A percentile compares a stretch with the other conserved stretches of the same genome.
These are phyloP conservation scores for Papilio protenor DNA, from an alignment of 2,888 invertebrate genomes.

Conservation along the genomic window DNA sequence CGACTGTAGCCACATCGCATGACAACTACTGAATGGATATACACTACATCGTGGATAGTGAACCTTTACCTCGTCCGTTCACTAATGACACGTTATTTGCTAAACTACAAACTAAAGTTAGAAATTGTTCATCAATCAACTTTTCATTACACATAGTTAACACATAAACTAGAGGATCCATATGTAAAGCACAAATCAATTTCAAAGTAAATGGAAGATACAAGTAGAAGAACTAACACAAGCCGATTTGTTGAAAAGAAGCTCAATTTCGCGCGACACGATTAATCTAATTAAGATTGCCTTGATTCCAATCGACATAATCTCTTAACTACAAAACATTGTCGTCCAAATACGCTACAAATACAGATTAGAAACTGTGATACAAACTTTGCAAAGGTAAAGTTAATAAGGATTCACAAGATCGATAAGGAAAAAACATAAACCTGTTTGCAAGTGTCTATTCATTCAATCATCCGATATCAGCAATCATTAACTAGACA, in stretches of 20 bases:
- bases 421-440: slow-evolving; percentile 8
- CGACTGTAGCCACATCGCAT: slow-evolving; percentile 30
- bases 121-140: not conserved
- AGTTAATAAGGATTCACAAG: not conserved
- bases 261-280: not conserved
- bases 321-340: slow-evolving; percentile 11
- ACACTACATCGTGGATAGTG: slow-evolving; percentile 52
- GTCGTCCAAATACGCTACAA: not conserved
- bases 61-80: not conserved
- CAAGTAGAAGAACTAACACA: not conserved
- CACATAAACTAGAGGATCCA: no score
- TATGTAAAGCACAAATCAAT: no score
- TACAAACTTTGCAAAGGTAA: not conserved
- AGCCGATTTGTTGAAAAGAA: not conserved
- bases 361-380: not conserved
- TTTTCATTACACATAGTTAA: no score
- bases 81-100: not conserved
- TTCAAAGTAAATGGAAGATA: not conserved
- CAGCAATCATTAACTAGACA: slow-evolving; percentile 19
- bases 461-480: slow-evolving; percentile 24
- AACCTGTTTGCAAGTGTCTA: slow-evolving; percentile 3
- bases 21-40: slow-evolving; percentile 54
- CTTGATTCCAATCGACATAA: slow-evolving; percentile 5
- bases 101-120: not conserved
- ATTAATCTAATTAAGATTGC: slow-evolving; percentile 1